A percentile compares a stretch with the other conserved stretches of the same genome.
Evolutionary conservation across 2,888 invertebrate species (phyloP).

Genomic region (Heliconius cydno): DNA sequence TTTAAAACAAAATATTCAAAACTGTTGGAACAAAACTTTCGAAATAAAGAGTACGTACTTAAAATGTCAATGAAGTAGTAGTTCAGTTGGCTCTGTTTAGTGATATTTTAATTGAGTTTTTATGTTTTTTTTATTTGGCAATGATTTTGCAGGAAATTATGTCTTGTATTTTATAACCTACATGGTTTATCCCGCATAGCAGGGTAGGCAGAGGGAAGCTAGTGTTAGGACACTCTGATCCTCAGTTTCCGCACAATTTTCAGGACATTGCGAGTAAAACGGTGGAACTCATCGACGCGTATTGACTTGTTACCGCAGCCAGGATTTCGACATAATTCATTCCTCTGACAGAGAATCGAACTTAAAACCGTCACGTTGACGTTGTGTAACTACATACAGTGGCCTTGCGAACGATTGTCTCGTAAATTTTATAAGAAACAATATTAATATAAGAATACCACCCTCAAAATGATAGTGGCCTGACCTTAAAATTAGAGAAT

Average conservation of each 20-base stretch:
- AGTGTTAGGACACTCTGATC: neutral
- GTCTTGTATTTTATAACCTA: neutral
- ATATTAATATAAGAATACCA: no score
- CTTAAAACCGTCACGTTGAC: no score
- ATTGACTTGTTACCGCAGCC: no score
- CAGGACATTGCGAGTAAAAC: neutral
- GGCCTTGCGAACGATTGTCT: no score
- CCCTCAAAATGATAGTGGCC: no score
- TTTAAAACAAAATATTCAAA: neutral
- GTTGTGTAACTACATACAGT: no score
- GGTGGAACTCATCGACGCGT: no score
- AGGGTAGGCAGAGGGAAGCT: neutral
- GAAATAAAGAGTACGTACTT: neutral
- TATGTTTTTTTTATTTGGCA: neutral
- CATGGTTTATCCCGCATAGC: neutral
- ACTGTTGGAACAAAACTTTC: neutral
- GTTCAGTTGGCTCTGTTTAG: slow-evolving; percentile 5
- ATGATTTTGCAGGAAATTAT: neutral
- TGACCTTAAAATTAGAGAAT: neutral
- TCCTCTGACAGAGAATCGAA: no score
- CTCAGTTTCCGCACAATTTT: neutral
- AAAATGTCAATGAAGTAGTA: slow-evolving; percentile 20
- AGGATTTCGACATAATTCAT: no score
- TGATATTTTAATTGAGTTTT: slow-evolving; percentile 18
- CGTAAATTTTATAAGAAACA: no score